phyloP scores from a whole-genome alignment of 2,888 invertebrate species.

The Drosophila subquinaria region DNA sequence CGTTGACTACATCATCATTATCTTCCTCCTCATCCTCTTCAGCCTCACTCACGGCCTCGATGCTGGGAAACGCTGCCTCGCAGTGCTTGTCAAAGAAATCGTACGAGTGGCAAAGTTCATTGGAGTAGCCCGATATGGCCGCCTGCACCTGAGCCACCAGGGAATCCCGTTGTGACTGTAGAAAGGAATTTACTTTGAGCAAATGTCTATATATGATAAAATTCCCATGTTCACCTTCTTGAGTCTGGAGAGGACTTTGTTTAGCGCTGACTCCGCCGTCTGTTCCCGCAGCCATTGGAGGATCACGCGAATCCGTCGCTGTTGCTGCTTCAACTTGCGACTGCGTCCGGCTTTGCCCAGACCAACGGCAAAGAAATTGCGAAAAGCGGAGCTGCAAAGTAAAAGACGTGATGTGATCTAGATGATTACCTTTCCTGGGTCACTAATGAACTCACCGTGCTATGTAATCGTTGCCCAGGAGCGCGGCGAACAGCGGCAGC shows the following conservation, averaged over 20 bases:
- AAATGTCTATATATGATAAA: too few relatives aligned
- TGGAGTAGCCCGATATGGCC: conserved; percentile 89
- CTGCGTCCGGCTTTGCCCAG: conserved; percentile 79
- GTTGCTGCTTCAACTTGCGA: conserved; percentile 87
- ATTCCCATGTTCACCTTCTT: conserved; percentile 84
- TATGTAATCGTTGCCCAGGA: conserved; percentile 96
- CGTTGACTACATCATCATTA: conserved; percentile 8
- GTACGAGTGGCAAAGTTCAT: conserved; percentile 87
- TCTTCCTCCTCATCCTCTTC: conserved; percentile 39
- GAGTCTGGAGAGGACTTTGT: conserved; percentile 88
- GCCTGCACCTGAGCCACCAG: conserved; percentile 88
- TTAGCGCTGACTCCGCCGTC: conserved; percentile 89
- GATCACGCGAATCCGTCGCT: conserved; percentile 89
- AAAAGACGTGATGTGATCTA: background rate
- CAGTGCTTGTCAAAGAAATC: conserved; percentile 86
- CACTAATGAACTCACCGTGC: conserved; percentile 83
- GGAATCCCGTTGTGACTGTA: conserved; percentile 85
- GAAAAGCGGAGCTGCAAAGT: conserved; percentile 86
- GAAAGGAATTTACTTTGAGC: background rate
- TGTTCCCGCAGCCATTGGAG: conserved; percentile 92
- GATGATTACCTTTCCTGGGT: too few relatives aligned
- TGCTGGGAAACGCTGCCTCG: conserved; percentile 45
- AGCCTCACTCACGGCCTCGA: conserved; percentile 40
- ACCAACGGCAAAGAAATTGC: conserved; percentile 89
- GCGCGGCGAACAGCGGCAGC: conserved; percentile 92